Base-by-base conservation (phyloP, 2,888 invertebrate species). In the Thyatira batis region DNA sequence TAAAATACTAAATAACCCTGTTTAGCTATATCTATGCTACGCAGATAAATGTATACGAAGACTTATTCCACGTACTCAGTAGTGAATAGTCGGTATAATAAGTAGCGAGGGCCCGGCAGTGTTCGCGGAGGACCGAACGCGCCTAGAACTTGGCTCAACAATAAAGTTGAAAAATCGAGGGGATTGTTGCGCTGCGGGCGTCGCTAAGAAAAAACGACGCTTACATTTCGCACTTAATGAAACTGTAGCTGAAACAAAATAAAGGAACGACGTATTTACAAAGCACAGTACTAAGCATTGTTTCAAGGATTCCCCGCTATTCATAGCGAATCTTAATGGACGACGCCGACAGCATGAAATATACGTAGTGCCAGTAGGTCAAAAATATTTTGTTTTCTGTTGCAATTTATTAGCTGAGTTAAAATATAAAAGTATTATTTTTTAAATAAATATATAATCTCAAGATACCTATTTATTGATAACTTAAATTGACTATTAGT, bases 221-320 rank as follows among this genome's bases (percentile, higher is more conserved):
- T 73, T 74, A 84, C 89, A 87, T 85, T 85, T 89, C 85, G 87
- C 89, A 90, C 89, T 87, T 90, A 91, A 90, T 90, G 89, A 90
- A 91, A 89, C 89, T 86, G 89, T 88, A 78, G 82, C 84, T 71
- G 82, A 84, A 89, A 87, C 82, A 85, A 86, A 87, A 89, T 88
- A 87, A 87, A 87, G 80, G 84, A 86, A 79, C 77, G 72, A 67
- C 80, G 80, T 82, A 84, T 88, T 90, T 85, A 86, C 84, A 75
- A 69, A 70, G 75, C 78, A 73, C 74, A 39, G 39, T 39, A 71
- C 76, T 82, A 82, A 83, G 78, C 80, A 86, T 88, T 87, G 82
- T 87, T 85, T 75, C 76, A 76, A 77, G 82, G 82, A 80, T 72
- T 73, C 66, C 73, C 65, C 68, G 73, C 76, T 75, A 79, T 79